These are phyloP conservation scores for Microplitis deprimator DNA, from an alignment of 2,888 invertebrate species.

Conservation along the genomic window DNA sequence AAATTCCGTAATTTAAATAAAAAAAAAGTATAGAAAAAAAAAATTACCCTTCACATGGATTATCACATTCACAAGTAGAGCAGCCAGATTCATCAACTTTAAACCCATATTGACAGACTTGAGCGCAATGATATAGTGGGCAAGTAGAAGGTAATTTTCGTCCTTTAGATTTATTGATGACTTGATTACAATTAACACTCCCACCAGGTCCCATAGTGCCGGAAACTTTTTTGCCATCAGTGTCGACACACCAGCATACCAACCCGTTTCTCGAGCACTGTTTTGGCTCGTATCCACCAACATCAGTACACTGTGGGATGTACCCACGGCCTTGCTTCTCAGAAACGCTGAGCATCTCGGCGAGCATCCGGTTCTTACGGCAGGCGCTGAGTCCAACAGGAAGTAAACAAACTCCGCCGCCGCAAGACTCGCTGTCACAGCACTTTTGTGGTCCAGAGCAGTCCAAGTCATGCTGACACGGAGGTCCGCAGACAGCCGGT, in stretches of 20 bases:
- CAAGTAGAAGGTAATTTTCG: slow-evolving; percentile 72
- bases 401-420: slow-evolving; percentile 79
- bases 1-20: not conserved
- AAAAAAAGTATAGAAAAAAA: not conserved
- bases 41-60: slow-evolving; percentile 84
- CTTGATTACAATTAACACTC: slow-evolving; percentile 77
- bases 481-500: slow-evolving; percentile 75
- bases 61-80: slow-evolving; percentile 88
- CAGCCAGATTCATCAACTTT: slow-evolving; percentile 81
- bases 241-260: slow-evolving; percentile 91
- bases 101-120: slow-evolving; percentile 89
- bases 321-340: slow-evolving; percentile 88
- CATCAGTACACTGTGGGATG: slow-evolving; percentile 84
- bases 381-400: slow-evolving; percentile 81
- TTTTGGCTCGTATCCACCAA: slow-evolving; percentile 81
- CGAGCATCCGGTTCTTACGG: slow-evolving; percentile 83
- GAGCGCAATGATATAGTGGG: slow-evolving; percentile 82
- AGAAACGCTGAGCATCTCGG: slow-evolving; percentile 83
- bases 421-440: slow-evolving; percentile 81
- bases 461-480: slow-evolving; percentile 84
- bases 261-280: slow-evolving; percentile 89
- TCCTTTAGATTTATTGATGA: slow-evolving; percentile 51
- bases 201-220: slow-evolving; percentile 86
- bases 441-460: slow-evolving; percentile 88
- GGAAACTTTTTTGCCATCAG: slow-evolving; percentile 81